These are phyloP conservation scores for Malurus elegans DNA, from an alignment of 2,113 vertebrate genomes.

Conservation along the genomic window DNA sequence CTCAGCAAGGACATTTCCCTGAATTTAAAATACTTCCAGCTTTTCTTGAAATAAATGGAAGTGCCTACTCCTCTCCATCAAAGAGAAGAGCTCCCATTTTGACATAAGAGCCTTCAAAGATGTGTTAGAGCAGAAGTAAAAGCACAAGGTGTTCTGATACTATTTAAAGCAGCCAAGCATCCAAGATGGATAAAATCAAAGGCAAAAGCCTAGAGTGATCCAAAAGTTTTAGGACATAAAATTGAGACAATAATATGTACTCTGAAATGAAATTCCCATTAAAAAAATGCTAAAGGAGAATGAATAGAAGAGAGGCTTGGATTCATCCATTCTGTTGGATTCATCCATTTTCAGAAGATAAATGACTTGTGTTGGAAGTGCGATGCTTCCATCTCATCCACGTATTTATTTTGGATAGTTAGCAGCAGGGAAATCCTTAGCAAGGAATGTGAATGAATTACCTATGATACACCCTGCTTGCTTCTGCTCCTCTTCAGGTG, in stretches of 20 bases:
- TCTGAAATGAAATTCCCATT: neutral
- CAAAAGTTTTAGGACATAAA: neutral
- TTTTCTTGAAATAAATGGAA: neutral
- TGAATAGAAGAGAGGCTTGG: neutral
- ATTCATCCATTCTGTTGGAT: neutral
- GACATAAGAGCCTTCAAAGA: neutral
- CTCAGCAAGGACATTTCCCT: neutral
- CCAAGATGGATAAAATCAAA: neutral
- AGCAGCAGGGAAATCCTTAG: neutral
- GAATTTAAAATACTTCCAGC: neutral
- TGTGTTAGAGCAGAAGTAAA: neutral
- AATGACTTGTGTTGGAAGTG: neutral
- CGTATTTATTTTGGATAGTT: neutral
- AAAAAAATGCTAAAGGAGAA: neutral
- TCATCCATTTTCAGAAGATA: neutral
- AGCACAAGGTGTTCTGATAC: neutral
- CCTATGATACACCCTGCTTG: constrained; percentile 65
- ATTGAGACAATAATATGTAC: neutral
- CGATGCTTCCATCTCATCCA: neutral
- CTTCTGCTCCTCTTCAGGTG: constrained; percentile 53
- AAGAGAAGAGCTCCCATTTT: neutral
- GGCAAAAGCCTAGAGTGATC: neutral
- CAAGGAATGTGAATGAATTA: neutral
- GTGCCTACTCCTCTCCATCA: neutral
- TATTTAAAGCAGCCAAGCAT: neutral